Base-by-base conservation (phyloP, 2,888 invertebrate genomes). In the Meandrusa payeni region DNA sequence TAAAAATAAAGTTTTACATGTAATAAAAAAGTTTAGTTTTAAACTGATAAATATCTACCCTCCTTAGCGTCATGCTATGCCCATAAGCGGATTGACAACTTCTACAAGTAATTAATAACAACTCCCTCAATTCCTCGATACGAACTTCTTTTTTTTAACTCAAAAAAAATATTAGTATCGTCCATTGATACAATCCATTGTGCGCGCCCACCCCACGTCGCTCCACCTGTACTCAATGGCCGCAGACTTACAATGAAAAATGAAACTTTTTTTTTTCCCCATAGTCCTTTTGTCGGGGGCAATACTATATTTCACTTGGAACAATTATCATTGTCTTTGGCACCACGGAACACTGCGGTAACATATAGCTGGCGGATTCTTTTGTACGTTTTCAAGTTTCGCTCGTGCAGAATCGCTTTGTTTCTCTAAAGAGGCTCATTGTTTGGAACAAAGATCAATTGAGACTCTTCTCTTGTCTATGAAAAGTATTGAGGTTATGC, bases 251-350 rank as follows among this genome's bases (percentile, higher is more conserved):
- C 78, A 83, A 81, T 76, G 79, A 83, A 79, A 85, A 81, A 82
- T 80, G 65, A 69, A 69, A 47, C 71, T 72, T 81, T 81, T 77
- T 79, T 75, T 38, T 40, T 31, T 31, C 69, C 62, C 60, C 61
- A 64, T 64, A 64, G 61, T 64, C 57, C 76, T 80, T 85, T 86
- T 86, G 82, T 82, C 86, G 76, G 82, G 80, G 80, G 82, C 82
- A 80, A 76, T 76, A 75, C 85, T 81, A 87, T 86, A 86, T 82
- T 80, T 86, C 83, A 85, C 69, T 71, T 76, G 77, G 82, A 78
- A 86, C 87, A 86, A 86, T 86, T 85, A 86, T 78, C 86, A 85
- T 87, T 86, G 87, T 87, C 81, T 87, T 86, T 86, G 78, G 70
- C 86, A 83, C 83, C 82, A 81, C 57, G 49, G 70, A 69, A 64